phyloP scores from a whole-genome alignment of 2,888 invertebrate genomes.

The Drosophila atripex region DNA sequence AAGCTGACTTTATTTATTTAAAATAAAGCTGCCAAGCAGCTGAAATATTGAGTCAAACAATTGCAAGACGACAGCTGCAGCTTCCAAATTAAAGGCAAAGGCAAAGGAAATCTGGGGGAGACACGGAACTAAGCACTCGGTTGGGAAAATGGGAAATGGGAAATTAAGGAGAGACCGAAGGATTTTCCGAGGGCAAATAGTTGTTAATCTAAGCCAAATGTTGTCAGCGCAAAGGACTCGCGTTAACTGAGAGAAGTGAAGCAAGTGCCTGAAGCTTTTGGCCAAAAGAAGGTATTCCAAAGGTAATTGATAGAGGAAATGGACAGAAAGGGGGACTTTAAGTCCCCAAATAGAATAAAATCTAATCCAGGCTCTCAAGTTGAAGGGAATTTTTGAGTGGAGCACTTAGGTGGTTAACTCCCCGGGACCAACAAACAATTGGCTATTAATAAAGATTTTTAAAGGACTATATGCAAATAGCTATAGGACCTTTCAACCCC shows the following conservation, averaged over 20 bases:
- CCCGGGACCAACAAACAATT: background rate
- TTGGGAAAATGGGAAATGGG: background rate
- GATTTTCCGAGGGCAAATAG: background rate
- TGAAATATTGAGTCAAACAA: conserved; percentile 75
- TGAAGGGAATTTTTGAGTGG: too few relatives aligned
- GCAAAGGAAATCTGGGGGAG: background rate
- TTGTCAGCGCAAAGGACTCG: background rate
- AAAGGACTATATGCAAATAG: background rate
- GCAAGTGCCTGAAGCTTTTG: too few relatives aligned
- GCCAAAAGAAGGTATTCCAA: too few relatives aligned
- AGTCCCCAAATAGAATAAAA: too few relatives aligned
- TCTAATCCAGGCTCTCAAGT: too few relatives aligned
- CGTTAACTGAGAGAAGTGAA: background rate
- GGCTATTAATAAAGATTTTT: background rate
- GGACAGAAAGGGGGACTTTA: too few relatives aligned
- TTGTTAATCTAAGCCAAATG: background rate
- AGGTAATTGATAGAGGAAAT: too few relatives aligned
- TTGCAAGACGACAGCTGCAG: conserved; percentile 51
- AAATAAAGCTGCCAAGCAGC: conserved; percentile 71
- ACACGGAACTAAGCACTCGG: too few relatives aligned
- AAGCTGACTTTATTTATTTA: conserved; percentile 68
- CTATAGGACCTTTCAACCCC: too few relatives aligned
- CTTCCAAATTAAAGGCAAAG: conserved; percentile 20
- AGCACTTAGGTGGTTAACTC: too few relatives aligned
- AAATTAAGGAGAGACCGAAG: background rate